These are phyloP conservation scores for Drosophila demipolita DNA, from an alignment of 2,888 invertebrate species.

Conservation along the genomic window DNA sequence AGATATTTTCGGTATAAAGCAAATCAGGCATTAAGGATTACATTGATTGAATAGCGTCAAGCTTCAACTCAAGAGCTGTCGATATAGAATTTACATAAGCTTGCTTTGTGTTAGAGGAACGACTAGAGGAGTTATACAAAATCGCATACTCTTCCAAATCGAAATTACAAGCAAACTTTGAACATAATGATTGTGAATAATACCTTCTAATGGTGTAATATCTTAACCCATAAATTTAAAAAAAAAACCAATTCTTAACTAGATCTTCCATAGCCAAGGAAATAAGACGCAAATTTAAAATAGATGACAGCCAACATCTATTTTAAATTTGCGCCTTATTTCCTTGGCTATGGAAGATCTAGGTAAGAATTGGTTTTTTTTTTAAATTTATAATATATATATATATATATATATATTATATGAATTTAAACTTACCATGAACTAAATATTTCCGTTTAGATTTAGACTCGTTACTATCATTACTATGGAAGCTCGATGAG, in stretches of 20 bases:
- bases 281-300: neutral
- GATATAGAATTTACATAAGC: too few species aligned
- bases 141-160: neutral
- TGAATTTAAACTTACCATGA: conserved; percentile 74
- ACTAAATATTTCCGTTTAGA: conserved; percentile 79
- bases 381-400: too few species aligned
- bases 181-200: neutral
- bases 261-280: neutral
- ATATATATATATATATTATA: neutral
- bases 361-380: too few species aligned
- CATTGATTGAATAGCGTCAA: too few species aligned
- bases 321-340: too few species aligned
- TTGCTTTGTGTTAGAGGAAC: neutral
- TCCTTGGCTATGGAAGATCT: too few species aligned
- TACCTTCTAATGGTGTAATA: neutral
- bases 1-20: neutral
- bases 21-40: too few species aligned
- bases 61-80: too few species aligned
- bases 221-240: neutral
- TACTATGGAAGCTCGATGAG: conserved; percentile 93
- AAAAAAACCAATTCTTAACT: neutral
- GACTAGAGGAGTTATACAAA: neutral
- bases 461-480: conserved; percentile 91
- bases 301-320: neutral
- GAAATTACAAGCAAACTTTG: neutral